phyloP scores from a whole-genome alignment of 1,140 invertebrate genomes.

The Heliconius melpomene region DNA sequence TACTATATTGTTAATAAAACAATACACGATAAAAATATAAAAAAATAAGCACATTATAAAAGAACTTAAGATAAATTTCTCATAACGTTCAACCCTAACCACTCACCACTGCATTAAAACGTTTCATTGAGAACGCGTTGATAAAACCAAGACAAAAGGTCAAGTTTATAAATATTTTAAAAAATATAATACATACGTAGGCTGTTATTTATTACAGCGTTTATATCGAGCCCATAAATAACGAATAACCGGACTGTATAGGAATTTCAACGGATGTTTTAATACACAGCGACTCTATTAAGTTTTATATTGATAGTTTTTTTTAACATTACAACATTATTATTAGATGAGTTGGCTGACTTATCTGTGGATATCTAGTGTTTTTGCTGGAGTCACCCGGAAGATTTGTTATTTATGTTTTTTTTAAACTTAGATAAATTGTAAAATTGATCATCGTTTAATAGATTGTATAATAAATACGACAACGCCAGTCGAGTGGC shows the following conservation, averaged over 20 bases:
- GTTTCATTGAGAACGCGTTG: slow-evolving; percentile 57
- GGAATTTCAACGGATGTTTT: slow-evolving; percentile 38
- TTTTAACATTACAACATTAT: slow-evolving; percentile 50
- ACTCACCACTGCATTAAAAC: slow-evolving; percentile 62
- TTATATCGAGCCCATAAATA: slow-evolving; percentile 51
- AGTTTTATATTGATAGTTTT: slow-evolving; percentile 30
- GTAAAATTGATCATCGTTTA: background rate
- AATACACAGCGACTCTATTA: slow-evolving; percentile 37
- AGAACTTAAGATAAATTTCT: background rate
- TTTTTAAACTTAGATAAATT: background rate
- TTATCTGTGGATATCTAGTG: slow-evolving; percentile 10
- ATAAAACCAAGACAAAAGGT: slow-evolving; percentile 60
- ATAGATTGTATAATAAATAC: background rate
- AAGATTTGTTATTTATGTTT: background rate
- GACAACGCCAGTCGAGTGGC: too few species aligned
- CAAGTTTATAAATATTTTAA: slow-evolving; percentile 58
- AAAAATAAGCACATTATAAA: background rate
- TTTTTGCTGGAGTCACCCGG: background rate
- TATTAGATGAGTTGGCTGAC: slow-evolving; percentile 15
- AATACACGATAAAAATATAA: background rate
- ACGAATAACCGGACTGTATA: slow-evolving; percentile 39
- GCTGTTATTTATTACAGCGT: slow-evolving; percentile 53
- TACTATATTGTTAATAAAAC: background rate
- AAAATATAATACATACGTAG: slow-evolving; percentile 46
- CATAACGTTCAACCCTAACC: slow-evolving; percentile 15